phyloP scores from a whole-genome alignment of 1,140 invertebrate species.

The Bombus pascuorum region DNA sequence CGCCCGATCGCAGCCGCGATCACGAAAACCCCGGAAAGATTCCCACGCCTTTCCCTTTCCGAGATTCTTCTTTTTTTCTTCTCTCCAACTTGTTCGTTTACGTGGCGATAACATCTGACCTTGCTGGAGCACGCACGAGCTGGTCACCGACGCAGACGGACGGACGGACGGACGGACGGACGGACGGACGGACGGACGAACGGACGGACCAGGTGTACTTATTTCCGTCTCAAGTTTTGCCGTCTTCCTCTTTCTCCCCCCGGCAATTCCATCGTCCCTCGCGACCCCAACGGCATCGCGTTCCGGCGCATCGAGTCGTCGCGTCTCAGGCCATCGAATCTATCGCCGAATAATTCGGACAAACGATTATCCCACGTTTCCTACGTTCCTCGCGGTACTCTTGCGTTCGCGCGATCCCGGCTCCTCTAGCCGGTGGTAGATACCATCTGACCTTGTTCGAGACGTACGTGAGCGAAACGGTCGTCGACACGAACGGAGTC shows the following conservation, averaged over 20 bases:
- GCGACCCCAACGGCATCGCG: slow-evolving; percentile 6
- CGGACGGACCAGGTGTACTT: slow-evolving; percentile 53
- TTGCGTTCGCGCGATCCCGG: slow-evolving; percentile 7
- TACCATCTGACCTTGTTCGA: slow-evolving; percentile 49
- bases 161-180: slow-evolving; percentile 12
- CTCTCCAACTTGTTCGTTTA: slow-evolving; percentile 62
- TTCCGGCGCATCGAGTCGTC: background rate
- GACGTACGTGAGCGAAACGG: slow-evolving; percentile 45
- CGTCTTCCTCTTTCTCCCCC: background rate
- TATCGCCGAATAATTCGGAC: background rate
- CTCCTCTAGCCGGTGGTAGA: slow-evolving; percentile 10
- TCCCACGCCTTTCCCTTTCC: slow-evolving; percentile 72
- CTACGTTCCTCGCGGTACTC: background rate
- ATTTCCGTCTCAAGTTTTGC: slow-evolving; percentile 36
- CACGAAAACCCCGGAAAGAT: slow-evolving; percentile 68
- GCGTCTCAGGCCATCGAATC: background rate
- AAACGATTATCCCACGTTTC: slow-evolving; percentile 21
- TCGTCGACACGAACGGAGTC: slow-evolving; percentile 46
- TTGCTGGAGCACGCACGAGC: slow-evolving; percentile 63
- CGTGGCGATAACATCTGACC: slow-evolving; percentile 74
- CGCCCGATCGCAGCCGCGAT: slow-evolving; percentile 2
- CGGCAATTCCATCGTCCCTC: background rate
- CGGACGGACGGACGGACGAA: background rate
- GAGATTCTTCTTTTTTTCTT: slow-evolving; percentile 41
- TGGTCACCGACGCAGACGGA: slow-evolving; percentile 44